These are phyloP conservation scores for Poicephalus meyeri DNA, from an alignment of 2,113 vertebrate genomes.

Conservation along the genomic window DNA sequence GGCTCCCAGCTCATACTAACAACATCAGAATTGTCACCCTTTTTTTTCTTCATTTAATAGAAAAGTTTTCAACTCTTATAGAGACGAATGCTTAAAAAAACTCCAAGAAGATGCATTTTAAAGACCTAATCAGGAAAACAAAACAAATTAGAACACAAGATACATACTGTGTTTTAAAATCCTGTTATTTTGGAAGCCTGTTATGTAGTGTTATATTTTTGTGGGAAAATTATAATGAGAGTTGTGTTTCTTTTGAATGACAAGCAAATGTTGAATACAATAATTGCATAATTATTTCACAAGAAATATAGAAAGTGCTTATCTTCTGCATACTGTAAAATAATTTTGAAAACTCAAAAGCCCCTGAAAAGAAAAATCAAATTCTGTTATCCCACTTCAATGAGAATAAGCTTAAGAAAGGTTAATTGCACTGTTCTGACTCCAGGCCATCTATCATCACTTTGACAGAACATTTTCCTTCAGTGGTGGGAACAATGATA, in stretches of 20 bases:
- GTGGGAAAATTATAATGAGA: not conserved
- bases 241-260: not conserved
- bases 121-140: not conserved
- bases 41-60: not conserved
- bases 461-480: not conserved
- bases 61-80: not conserved
- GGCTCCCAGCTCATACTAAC: not conserved
- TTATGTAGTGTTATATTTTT: not conserved
- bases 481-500: not conserved
- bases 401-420: not conserved
- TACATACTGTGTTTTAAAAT: not conserved
- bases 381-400: not conserved
- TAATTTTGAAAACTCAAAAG: not conserved
- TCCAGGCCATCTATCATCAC: not conserved
- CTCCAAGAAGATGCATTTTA: not conserved
- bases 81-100: not conserved
- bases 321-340: not conserved
- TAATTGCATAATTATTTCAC: not conserved
- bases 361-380: not conserved
- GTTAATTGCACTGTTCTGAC: conserved; percentile 4
- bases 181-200: not conserved
- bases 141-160: not conserved
- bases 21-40: not conserved
- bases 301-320: not conserved
- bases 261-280: not conserved